Percentiles rank a stretch among this genome's conserved stretches.
These are phyloP conservation scores for Leptarthrus brevirostris DNA, from an alignment of 2,888 invertebrate genomes.

Conservation along the genomic window DNA sequence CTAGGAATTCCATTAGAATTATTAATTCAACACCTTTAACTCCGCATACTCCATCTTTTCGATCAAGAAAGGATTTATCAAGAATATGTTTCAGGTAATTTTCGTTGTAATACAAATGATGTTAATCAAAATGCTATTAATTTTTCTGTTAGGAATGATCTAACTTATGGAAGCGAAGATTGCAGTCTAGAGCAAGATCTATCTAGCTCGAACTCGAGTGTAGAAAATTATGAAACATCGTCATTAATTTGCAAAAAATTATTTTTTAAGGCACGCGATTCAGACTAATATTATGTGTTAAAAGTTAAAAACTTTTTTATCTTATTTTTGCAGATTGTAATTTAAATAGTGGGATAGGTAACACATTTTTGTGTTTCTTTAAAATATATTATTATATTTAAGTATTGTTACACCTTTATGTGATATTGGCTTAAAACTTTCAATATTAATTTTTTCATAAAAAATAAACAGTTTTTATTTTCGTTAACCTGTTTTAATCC, in stretches of 20 bases:
- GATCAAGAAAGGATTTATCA: conserved; percentile 61
- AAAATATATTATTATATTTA: conserved; percentile 5
- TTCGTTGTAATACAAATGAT: background rate
- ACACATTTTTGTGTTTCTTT: conserved; percentile 14
- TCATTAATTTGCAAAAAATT: conserved; percentile 62
- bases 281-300: conserved; percentile 56
- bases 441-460: conserved; percentile 28
- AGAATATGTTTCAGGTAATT: conserved; percentile 57
- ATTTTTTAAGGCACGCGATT: conserved; percentile 61
- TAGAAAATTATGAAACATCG: conserved; percentile 60
- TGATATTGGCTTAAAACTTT: conserved; percentile 33
- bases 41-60: conserved; percentile 59
- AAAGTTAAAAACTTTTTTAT: conserved; percentile 21
- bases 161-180: background rate
- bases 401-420: conserved; percentile 26
- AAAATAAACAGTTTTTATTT: background rate
- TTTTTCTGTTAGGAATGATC: background rate
- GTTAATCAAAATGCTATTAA: too few relatives aligned
- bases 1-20: background rate
- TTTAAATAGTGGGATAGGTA: conserved; percentile 4
- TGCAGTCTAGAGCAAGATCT: background rate
- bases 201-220: conserved; percentile 21
- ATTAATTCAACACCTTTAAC: conserved; percentile 65
- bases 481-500: background rate
- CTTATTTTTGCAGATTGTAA: background rate